These are phyloP conservation scores for Macaria liturata DNA, from an alignment of 2,888 invertebrate genomes.

Conservation along the genomic window DNA sequence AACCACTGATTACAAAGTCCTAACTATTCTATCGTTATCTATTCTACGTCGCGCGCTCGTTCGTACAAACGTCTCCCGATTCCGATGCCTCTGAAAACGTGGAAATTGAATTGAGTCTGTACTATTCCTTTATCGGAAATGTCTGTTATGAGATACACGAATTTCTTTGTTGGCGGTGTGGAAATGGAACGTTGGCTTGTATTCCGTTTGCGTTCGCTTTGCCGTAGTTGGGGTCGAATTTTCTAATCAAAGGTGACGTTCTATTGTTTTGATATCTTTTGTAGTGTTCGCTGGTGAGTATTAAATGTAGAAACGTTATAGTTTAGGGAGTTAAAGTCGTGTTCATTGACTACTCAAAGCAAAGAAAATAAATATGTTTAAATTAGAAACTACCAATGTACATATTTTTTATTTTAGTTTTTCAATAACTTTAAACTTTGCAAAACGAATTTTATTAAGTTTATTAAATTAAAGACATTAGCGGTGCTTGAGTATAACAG, in stretches of 20 bases:
- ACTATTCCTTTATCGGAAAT: constrained; percentile 51
- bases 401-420: too few species aligned
- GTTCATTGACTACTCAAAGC: too few species aligned
- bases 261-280: not conserved
- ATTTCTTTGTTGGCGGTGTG: constrained; percentile 38
- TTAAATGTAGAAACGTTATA: not conserved
- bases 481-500: too few species aligned
- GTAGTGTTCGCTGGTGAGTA: not conserved
- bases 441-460: too few species aligned
- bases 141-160: constrained; percentile 45
- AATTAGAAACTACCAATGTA: too few species aligned
- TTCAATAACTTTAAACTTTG: too few species aligned
- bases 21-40: too few species aligned
- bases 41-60: constrained; percentile 3
- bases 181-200: constrained; percentile 26
- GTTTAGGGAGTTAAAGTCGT: too few species aligned
- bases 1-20: too few species aligned
- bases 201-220: constrained; percentile 14
- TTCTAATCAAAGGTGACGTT: constrained; percentile 2
- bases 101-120: constrained; percentile 62
- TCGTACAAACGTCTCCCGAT: constrained; percentile 29
- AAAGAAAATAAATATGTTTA: too few species aligned
- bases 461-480: too few species aligned
- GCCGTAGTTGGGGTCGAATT: constrained; percentile 5
- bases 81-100: constrained; percentile 42